Evolutionary conservation across 2,888 invertebrate species (phyloP), one percentile per base, ranked within the genome.

Genomic region (Sturmia bella): DNA sequence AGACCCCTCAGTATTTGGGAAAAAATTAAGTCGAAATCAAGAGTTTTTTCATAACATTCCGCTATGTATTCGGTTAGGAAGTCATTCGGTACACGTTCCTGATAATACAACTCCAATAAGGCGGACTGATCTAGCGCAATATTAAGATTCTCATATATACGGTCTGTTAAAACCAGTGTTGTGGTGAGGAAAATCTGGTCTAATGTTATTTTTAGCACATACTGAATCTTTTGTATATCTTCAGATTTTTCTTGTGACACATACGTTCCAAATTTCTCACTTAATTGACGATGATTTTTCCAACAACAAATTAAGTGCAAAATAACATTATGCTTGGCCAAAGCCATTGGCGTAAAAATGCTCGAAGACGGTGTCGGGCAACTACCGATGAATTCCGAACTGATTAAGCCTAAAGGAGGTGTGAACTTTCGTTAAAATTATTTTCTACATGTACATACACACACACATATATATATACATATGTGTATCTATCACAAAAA

Each of bases 11-110:
- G 72, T 66, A 91, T 81, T 77, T 88, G 88, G 0, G 88, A 87
- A 61, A 91, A 91, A 61, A 91, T 90, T 15, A 82, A 81, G 13
- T 89, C 88, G 81, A 91, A 91, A 13, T 85, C 84, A 2, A 80
- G 80, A 0, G 88, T 86, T 4, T 92, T 92, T 19, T 91, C 90
- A 81, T 92, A 91, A 0, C 92, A 92, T 75, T 93, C 92, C 0
- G 91, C 91, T 1, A 94, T 92, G 11, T 95, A 90, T 83, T 92
- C 92, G 63, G 92, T 91, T n/a, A 95, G 88, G 85, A 94, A 94
- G 0, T 93, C 93, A 39, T 93, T 91, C 0, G 94, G 94, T 11
- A 95, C 90, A 56, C 91, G 92, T 85, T 93, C 93, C 68, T 92
- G 92, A 48, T 94, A 91, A 59, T 95, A 90, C 43, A 93, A 92